Evolutionary conservation across 2,113 vertebrate species (phyloP), one percentile per base, ranked within the genome.

Genomic region (Pseudorectes ferrugineus): DNA sequence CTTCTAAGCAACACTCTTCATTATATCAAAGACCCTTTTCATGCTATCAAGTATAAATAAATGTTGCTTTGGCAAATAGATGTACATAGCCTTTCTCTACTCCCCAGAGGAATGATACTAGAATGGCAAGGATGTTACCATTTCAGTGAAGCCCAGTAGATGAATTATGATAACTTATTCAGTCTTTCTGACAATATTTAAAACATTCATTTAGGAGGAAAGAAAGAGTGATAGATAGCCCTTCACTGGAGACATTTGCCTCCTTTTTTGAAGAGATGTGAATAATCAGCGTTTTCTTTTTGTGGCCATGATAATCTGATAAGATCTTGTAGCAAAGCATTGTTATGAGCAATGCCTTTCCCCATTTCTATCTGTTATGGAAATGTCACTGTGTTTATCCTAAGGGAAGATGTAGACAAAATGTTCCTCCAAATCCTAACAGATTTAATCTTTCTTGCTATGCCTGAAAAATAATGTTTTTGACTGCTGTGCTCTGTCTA

Each of bases 371-470:
- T 71, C 18, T 3, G 0, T 84, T 92, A 75, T 57, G 43, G 49
- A 95, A 95, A 87, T 87, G 58, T 85, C 74, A 92, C n/a, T 79
- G 52, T 95, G 29, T 91, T 96, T 89, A 33, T 79, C 76, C 84
- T 70, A 87, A 89, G 59, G 80, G 57, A 87, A 92, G 29, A 75
- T 43, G 77, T 23, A 77, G 33, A 52, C 15, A 92, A 80, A 96
- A 93, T 61, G 38, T 89, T 91, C 36, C 42, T 94, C 21, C 42
- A 75, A 7, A 31, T 92, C 61, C 45, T 75, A 75, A 82, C 20
- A 82, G 48, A 84, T 93, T 85, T 87, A 43, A 52, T 87, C 17
- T 76, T 89, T 82, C 35, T 92, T 81, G 25, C 24, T 85, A 33
- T 85, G 74, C 38, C 55, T 88, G 58, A 46, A 77, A 92, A 88